Evolutionary conservation across 1,140 invertebrate species (phyloP).

Genomic region (Drosophila nigromelanica): DNA sequence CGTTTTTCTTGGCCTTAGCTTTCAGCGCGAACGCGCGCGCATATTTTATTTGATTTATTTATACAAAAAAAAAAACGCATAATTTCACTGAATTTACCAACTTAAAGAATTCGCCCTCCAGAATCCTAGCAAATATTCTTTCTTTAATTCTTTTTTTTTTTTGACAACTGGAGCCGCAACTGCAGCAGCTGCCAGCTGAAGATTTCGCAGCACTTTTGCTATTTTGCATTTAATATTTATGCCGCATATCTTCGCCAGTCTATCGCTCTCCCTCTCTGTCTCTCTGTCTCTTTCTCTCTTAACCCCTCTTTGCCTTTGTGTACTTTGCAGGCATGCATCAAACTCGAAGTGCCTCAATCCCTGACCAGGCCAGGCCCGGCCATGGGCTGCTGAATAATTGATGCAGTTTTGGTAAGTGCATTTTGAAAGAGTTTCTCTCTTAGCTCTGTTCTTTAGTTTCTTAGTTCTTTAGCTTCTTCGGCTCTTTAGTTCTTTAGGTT

Average conservation of each 20-base stretch:
- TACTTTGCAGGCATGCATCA: conserved; percentile 69
- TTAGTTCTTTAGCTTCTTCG: conserved; percentile 19
- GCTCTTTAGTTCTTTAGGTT: conserved; percentile 45
- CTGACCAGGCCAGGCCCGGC: conserved; percentile 63
- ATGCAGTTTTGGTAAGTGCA: conserved; percentile 81
- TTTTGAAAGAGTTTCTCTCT: conserved; percentile 60
- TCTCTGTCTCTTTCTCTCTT: neutral
- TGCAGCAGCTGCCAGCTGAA: conserved; percentile 49
- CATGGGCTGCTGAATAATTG: conserved; percentile 77
- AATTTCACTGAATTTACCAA: conserved; percentile 62
- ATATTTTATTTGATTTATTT: conserved; percentile 82
- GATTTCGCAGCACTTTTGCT: conserved; percentile 64
- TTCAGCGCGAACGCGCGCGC: conserved; percentile 76
- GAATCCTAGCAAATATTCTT: conserved; percentile 10
- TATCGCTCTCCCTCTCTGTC: neutral
- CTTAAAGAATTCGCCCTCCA: conserved; percentile 27
- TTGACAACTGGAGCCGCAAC: conserved; percentile 4
- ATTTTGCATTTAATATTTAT: conserved; percentile 82
- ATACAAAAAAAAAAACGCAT: conserved; percentile 53
- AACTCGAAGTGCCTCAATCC: conserved; percentile 63
- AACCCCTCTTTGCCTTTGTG: conserved; percentile 25
- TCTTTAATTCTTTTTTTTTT: neutral
- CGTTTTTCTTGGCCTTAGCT: conserved; percentile 52
- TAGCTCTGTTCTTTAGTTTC: conserved; percentile 4
- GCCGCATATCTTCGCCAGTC: conserved; percentile 27